Base-by-base conservation (phyloP, 2,888 invertebrate genomes). In the Sesia apiformis region DNA sequence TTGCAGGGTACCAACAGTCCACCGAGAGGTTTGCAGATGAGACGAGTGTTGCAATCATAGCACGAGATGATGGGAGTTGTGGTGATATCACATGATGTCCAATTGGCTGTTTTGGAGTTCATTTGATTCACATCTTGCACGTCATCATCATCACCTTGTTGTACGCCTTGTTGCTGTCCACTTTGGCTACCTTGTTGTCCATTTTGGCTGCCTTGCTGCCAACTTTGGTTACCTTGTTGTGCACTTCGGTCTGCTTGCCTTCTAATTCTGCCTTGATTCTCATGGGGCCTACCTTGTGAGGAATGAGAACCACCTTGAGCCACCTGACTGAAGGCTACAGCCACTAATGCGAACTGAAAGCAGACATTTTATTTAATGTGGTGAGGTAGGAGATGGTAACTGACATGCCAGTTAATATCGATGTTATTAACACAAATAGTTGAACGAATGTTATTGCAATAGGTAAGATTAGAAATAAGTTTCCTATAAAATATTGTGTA, bases 11-110 rank as follows among this genome's bases (percentile, higher is more conserved):
- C 67, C 23, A 82, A 55, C 4, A 80, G 46, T 0, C 81, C 82
- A 4, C 78, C 79, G 4, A 74, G 42, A 3, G 70, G 70, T 52
- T 78, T 78, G 61, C 84, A 83, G 23, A 81, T 72, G 39, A 78
- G 40, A 3, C 71, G 69, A 3, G 79, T 81, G 43, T 59, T 68
- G 62, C 80, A 84, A 56, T 81, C 72, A 3, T 70, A 57, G 57
- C 83, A 83, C 0, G 76, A 72, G 5, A 76, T 57, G 39, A 57
- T 62, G 0, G 73, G 66, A 0, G 57, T 57, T 0, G 61, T 57
- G 4, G 65, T 65, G 53, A 60, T 43, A 57, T 78, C 69, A 51
- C 82, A 81, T 3, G 72, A 39, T 0, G 69, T 70, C 74, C 71
- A 75, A 41, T 60, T 64, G 4, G 62, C 61, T 3, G 60, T 49